Conservation (phyloP, 1,140 invertebrate species). For the Linepithema humile region DNA sequence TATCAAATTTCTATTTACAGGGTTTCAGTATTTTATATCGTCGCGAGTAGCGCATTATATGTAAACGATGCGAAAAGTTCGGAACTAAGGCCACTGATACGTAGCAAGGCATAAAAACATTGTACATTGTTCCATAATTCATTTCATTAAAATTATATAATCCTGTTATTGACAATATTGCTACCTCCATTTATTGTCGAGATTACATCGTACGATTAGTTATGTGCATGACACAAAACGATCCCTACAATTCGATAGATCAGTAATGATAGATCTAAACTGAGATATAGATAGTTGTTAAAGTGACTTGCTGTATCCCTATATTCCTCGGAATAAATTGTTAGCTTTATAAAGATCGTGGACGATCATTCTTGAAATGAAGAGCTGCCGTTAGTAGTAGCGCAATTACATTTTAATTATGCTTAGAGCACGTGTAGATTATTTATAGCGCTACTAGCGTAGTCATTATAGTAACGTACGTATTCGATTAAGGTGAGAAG, state of each 20-base stretch:
- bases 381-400: slow-evolving; percentile 26
- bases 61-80: slow-evolving; percentile 9
- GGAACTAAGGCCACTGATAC: neutral
- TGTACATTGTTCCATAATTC: slow-evolving; percentile 51
- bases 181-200: slow-evolving; percentile 52
- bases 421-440: slow-evolving; percentile 30
- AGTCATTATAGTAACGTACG: slow-evolving; percentile 49
- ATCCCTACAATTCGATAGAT: slow-evolving; percentile 17
- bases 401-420: slow-evolving; percentile 35
- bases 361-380: slow-evolving; percentile 27
- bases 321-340: slow-evolving; percentile 30
- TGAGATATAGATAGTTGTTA: slow-evolving; percentile 19
- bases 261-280: slow-evolving; percentile 6
- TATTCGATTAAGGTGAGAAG: slow-evolving; percentile 34
- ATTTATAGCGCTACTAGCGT: slow-evolving; percentile 46
- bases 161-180: slow-evolving; percentile 53
- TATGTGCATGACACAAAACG: slow-evolving; percentile 3
- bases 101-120: slow-evolving; percentile 22
- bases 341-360: slow-evolving; percentile 37
- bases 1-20: slow-evolving; percentile 18
- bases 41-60: neutral
- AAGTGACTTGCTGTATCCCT: slow-evolving; percentile 6
- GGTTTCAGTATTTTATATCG: slow-evolving; percentile 39
- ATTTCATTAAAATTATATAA: slow-evolving; percentile 43
- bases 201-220: slow-evolving; percentile 49